Percentiles rank a stretch among this genome's conserved stretches.
Evolutionary conservation across 2,113 vertebrate species (phyloP).

Genomic region (Takifugu bimaculatus): DNA sequence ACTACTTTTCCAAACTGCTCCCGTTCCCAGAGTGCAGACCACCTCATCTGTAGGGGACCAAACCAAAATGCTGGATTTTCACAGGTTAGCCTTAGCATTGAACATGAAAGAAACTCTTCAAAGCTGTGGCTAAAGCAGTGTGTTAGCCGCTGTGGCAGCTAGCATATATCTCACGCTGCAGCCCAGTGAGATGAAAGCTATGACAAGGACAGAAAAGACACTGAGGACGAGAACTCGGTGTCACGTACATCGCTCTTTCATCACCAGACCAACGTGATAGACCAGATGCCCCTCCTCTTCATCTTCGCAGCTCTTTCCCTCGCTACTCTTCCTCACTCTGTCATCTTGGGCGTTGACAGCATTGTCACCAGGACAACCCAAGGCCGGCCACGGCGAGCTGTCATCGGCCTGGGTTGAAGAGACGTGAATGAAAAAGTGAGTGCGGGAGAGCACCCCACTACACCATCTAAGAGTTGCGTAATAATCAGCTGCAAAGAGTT

Average conservation of each 20-base stretch:
- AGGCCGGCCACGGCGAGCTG: background rate
- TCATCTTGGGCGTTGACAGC: conserved; percentile 10
- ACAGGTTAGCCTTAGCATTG: no score
- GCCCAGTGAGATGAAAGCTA: no score
- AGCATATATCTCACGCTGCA: no score
- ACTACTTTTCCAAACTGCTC: conserved; percentile 91
- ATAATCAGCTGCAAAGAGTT: no score
- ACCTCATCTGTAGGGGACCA: conserved; percentile 83
- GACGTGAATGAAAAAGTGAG: background rate
- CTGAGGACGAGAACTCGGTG: conserved; percentile 53
- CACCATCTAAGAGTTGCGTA: no score
- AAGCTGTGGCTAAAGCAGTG: no score
- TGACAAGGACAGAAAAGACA: conserved; percentile 60
- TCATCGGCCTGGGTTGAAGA: conserved; percentile 7
- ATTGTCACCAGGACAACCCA: conserved; percentile 1
- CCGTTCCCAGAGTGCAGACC: conserved; percentile 83
- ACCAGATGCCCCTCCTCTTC: conserved; percentile 90
- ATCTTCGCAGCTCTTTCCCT: conserved; percentile 80
- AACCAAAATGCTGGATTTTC: background rate
- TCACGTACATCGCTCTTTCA: conserved; percentile 87
- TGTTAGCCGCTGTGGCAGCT: no score
- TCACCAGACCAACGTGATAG: conserved; percentile 87
- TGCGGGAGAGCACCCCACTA: no score
- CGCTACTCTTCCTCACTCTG: conserved; percentile 69
- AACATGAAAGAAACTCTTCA: no score